Base-by-base conservation (phyloP, 2,113 vertebrate genomes). In the Dipodomys ordii region DNA sequence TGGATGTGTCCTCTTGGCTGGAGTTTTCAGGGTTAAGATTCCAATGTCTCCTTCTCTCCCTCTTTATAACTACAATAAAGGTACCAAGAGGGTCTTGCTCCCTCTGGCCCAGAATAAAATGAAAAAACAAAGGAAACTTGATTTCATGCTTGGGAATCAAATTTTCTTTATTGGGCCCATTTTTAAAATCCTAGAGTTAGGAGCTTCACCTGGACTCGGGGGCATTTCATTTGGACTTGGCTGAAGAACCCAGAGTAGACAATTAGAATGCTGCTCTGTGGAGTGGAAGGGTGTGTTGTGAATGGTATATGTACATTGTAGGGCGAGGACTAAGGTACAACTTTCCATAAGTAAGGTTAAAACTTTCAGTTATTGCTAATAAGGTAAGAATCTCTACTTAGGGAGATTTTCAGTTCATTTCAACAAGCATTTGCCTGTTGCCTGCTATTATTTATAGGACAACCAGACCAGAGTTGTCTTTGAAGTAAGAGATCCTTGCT, bases 91-190 rank as follows among this genome's bases (percentile, higher is more conserved):
- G 73, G 62, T 80, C 94, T 95, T 93, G 84, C 62, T 93, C 92
- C 92, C 82, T 95, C 94, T 95, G 93, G 96, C 96, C 53, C 49
- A 73, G 79, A 96, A 95, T 94, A 93, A 94, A 92, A 94, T 97
- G 95, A 97, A 96, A 95, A 57, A 94, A 96, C 92, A 94, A 89
- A 94, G 92, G n/a, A 95, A 97, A 97, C 93, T 95, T 96, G 92
- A 96, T 96, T 96, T 69, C 27, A 44, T 88, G 85, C 64, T 87
- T 88, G 22, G 86, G 94, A 95, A 97, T 96, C 87, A 62, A 81
- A 94, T 96, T 96, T 94, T 91, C 93, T 94, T 96, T 97, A 97
- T 97, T 97, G 93, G 89, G 94, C 64, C 90, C 92, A 96, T 95
- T 97, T 96, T 90, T 84, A 83, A 97, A 97, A 84, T 95, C 64